phyloP scores from a whole-genome alignment of 2,797 vertebrate species.

The Periophthalmus magnuspinnatus region DNA sequence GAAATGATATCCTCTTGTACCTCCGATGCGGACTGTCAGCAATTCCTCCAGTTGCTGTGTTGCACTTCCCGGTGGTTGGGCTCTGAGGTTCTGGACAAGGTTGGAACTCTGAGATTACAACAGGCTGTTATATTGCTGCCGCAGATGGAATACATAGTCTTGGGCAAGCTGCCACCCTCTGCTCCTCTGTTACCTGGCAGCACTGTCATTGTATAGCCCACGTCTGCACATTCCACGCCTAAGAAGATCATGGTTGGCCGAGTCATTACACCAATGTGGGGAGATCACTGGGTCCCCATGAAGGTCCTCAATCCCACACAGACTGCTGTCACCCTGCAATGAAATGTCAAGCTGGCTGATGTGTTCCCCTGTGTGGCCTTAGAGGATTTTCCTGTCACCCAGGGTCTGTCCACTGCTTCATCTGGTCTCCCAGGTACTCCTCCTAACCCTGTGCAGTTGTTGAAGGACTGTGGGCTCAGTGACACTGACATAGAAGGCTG shows the following conservation, averaged over 20 bases:
- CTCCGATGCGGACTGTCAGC: slow-evolving; percentile 5
- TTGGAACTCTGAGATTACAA: slow-evolving; percentile 17
- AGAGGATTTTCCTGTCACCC: too few relatives aligned
- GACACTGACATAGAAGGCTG: too few relatives aligned
- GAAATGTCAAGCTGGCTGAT: slow-evolving; percentile 6
- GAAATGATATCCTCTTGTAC: too few relatives aligned
- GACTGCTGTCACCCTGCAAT: not conserved
- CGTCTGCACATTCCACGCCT: not conserved
- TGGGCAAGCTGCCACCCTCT: slow-evolving; percentile 21
- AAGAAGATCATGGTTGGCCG: slow-evolving; percentile 15
- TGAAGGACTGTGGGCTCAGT: too few relatives aligned
- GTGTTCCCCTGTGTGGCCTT: too few relatives aligned
- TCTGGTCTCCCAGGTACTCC: too few relatives aligned
- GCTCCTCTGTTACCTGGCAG: slow-evolving; percentile 23
- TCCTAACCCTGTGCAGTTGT: too few relatives aligned
- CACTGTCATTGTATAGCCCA: slow-evolving; percentile 32
- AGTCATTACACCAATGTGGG: slow-evolving; percentile 28
- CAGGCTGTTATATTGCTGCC: slow-evolving; percentile 19
- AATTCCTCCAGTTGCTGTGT: slow-evolving; percentile 29
- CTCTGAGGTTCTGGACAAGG: slow-evolving; percentile 4
- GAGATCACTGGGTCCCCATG: slow-evolving; percentile 31
- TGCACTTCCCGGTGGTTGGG: slow-evolving; percentile 9
- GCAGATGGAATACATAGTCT: slow-evolving; percentile 23
- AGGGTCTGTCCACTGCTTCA: too few relatives aligned
- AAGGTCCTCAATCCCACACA: slow-evolving; percentile 7